Percentiles rank a stretch among this genome's conserved stretches.
Conservation (phyloP, 1,140 invertebrate genomes). For the Ylistrum balloti region DNA sequence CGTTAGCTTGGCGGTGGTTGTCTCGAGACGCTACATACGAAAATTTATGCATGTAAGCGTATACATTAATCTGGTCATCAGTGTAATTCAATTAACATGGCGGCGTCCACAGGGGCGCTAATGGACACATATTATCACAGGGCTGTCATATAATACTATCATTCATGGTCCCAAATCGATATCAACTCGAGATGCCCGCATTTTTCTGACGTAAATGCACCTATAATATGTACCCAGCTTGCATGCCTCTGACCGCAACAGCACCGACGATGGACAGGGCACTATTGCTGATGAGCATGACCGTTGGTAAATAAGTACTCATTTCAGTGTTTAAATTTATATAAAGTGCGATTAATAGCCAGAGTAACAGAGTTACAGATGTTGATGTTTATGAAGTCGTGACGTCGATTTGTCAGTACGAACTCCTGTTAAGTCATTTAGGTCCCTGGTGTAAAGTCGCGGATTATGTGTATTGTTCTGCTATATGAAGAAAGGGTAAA, state of each 20-base stretch:
- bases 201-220: background rate
- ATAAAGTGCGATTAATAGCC: too few species aligned
- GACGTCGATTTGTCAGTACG: background rate
- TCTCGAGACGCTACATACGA: background rate
- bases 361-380: too few species aligned
- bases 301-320: too few species aligned
- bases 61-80: conserved; percentile 24
- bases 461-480: background rate
- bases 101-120: background rate
- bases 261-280: background rate
- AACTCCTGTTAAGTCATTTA: background rate
- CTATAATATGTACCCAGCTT: too few species aligned
- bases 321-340: too few species aligned
- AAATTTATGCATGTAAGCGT: conserved; percentile 14
- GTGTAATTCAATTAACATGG: conserved; percentile 27
- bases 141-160: background rate
- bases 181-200: background rate
- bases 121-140: conserved; percentile 15
- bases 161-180: background rate
- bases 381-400: too few species aligned
- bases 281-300: background rate
- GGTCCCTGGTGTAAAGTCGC: background rate
- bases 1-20: background rate
- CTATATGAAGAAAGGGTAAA: background rate
- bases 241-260: background rate